phyloP scores from a whole-genome alignment of 2,888 invertebrate species.

The Eurois occulta region DNA sequence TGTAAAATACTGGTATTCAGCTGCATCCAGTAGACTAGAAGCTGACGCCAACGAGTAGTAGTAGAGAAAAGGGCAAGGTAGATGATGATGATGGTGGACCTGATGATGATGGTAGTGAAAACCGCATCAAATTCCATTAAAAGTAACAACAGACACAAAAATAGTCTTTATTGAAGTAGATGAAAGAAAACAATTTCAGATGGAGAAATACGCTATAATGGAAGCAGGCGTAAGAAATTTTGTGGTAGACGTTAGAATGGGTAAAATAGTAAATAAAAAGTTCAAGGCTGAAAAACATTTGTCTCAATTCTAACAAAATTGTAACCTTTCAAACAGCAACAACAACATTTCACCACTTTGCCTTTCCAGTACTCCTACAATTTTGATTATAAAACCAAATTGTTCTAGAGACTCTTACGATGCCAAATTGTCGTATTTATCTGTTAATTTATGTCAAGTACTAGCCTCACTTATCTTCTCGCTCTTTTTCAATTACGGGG shows the following conservation, averaged over 20 bases:
- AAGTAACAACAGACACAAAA: background rate
- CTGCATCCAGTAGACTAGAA: no score
- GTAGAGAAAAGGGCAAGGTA: background rate
- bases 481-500: constrained; percentile 66
- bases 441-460: constrained; percentile 55
- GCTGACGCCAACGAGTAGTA: background rate
- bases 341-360: background rate
- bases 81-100: background rate
- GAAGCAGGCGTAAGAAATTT: background rate
- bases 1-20: no score
- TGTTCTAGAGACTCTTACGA: constrained; percentile 24
- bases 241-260: background rate
- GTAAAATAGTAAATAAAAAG: background rate
- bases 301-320: background rate
- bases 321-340: background rate
- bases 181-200: background rate
- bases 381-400: constrained; percentile 51
- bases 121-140: background rate
- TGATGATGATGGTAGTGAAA: background rate
- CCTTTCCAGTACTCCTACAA: constrained; percentile 1
- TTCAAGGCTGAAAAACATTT: constrained; percentile 6
- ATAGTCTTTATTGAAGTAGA: background rate
- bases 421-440: constrained; percentile 57
- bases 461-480: constrained; percentile 58
- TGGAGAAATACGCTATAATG: background rate